Base-by-base conservation (phyloP, 2,113 vertebrate genomes). In the Oryzias curvinotus region DNA sequence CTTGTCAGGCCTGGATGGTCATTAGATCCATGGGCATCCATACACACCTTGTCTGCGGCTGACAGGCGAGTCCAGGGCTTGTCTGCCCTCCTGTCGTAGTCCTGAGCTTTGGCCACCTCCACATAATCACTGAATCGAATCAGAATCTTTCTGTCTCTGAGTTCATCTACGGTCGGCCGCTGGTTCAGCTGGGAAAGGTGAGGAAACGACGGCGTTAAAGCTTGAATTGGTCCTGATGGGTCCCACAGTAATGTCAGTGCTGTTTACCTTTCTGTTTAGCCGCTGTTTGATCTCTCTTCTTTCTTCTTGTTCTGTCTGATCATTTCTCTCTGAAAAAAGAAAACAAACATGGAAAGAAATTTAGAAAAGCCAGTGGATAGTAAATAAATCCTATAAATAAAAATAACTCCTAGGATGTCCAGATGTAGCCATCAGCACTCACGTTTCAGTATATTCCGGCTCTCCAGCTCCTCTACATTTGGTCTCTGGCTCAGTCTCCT, bases 91-190 rank as follows among this genome's bases (percentile, higher is more conserved):
- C 97, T 88, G 93, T 99, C 97, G 0, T 99, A 99, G 92, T 99
- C 97, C 94, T 99, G 97, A 75, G 97, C 97, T 93, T 97, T 98
- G 19, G 97, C 96, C 87, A 99, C 97, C 85, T 99, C 97, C 81
- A 99, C 97, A 0, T 99, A 99, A 79, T 99, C 97, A 23, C 96
- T 99, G 91, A 99, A 99, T 61, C 96, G 95, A 77, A 99, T 99
- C 83, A 99, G 93, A 79, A 99, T 99, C 90, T 98, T 99, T 78
- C 96, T 93, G 89, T 99, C 96, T 72, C 97, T 91, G 26, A 99
- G 90, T 78, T 99, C 97, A 52, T 99, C 97, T 1, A 99, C 97
- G 1, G 97, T 99, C 26, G 97, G 97, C 71, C 97, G 93, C 91
- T 98, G 96, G 84, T 98, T 99, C 57, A 99, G 94, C 97, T 99